Evolutionary conservation across 2,797 vertebrate species (phyloP).

Genomic region (Sebastes wilsoni): DNA sequence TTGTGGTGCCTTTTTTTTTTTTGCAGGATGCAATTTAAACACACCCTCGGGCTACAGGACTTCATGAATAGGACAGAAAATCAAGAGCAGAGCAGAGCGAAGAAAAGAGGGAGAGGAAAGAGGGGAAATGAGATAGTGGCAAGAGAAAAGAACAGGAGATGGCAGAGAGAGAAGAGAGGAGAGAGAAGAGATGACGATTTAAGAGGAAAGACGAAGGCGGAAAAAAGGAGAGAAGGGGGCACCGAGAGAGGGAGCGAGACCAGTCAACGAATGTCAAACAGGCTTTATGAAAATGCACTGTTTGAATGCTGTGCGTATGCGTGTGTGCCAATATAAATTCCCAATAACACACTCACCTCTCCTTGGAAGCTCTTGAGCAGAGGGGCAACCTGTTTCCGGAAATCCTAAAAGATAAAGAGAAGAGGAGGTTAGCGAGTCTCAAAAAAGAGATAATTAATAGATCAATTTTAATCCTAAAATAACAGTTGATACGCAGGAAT

Average conservation of each 20-base stretch:
- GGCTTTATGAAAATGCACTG: conserved; percentile 22
- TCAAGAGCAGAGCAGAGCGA: conserved; percentile 76
- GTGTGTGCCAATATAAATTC: conserved; percentile 32
- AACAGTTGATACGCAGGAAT: background rate
- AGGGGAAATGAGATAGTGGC: conserved; percentile 73
- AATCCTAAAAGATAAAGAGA: conserved; percentile 83
- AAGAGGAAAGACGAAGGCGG: conserved; percentile 36
- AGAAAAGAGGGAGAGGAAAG: conserved; percentile 70
- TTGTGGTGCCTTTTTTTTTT: conserved; percentile 71
- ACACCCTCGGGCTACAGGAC: conserved; percentile 78
- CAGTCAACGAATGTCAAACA: conserved; percentile 55
- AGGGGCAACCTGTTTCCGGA: conserved; percentile 98
- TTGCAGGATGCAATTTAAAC: conserved; percentile 85
- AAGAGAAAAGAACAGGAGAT: conserved; percentile 60
- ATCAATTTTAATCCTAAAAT: background rate
- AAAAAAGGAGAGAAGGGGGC: conserved; percentile 19
- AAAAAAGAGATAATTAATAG: background rate
- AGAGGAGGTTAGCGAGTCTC: conserved; percentile 4
- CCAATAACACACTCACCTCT: conserved; percentile 88
- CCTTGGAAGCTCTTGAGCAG: conserved; percentile 99
- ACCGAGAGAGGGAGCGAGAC: conserved; percentile 9
- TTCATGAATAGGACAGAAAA: conserved; percentile 83
- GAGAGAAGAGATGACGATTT: conserved; percentile 40
- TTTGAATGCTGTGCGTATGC: conserved; percentile 27
- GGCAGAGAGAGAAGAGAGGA: conserved; percentile 27